Evolutionary conservation across 1,140 invertebrate species (phyloP).

Genomic region (Drosophila punjabiensis): DNA sequence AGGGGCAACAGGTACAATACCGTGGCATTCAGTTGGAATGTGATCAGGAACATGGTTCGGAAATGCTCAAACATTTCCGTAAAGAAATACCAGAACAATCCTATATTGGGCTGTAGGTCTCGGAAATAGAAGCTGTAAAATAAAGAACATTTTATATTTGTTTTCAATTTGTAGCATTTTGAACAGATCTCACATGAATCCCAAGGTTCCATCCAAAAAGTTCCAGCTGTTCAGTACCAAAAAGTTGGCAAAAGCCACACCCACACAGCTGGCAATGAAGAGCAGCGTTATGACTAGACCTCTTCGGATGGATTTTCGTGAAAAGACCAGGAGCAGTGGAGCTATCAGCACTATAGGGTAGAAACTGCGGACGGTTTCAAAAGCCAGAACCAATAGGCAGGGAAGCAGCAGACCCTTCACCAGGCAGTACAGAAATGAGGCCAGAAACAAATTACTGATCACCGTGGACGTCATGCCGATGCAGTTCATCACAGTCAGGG

Average conservation of each 20-base stretch:
- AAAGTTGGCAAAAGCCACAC: constrained; percentile 55
- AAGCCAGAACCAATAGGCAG: constrained; percentile 89
- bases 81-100: constrained; percentile 99
- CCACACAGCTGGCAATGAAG: constrained; percentile 81
- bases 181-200: constrained; percentile 91
- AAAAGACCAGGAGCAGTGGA: constrained; percentile 89
- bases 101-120: constrained; percentile 98
- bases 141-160: background rate
- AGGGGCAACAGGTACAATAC: constrained; percentile 96
- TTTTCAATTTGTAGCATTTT: background rate
- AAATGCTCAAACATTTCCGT: constrained; percentile 99
- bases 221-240: constrained; percentile 87
- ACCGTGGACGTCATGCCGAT: constrained; percentile 96
- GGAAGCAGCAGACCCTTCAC: constrained; percentile 88
- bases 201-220: constrained; percentile 92
- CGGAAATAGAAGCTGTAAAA: constrained; percentile 91
- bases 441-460: constrained; percentile 93
- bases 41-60: constrained; percentile 96
- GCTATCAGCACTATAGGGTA: constrained; percentile 95
- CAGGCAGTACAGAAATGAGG: constrained; percentile 90
- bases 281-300: constrained; percentile 65
- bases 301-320: constrained; percentile 41
- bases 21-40: constrained; percentile 98
- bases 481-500: constrained; percentile 95
- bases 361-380: constrained; percentile 93